Base-by-base conservation (phyloP, 2,113 vertebrate species). In the Odobenus rosmarus region DNA sequence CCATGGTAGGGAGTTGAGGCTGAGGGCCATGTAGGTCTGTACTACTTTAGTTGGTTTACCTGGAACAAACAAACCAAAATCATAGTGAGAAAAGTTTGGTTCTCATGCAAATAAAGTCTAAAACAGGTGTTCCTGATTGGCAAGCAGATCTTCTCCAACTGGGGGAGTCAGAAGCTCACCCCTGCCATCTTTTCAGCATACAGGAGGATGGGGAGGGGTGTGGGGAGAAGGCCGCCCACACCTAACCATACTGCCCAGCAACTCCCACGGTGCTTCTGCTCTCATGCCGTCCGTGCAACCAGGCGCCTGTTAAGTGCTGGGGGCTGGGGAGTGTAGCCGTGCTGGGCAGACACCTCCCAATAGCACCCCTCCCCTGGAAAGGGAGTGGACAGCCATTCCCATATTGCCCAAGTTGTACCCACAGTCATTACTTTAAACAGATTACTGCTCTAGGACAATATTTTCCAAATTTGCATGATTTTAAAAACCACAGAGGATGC, bases 141-240 rank as follows among this genome's bases (percentile, higher is more conserved):
- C 36, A 67, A 51, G 18, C 28, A n/a, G 49, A 53, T 76, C 69
- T 33, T 80, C 61, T 33, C 84, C 19, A 33, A 57, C 7, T 4
- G 26, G 7, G 26, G 24, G 15, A 79, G 42, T n/a, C 24, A 10
- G 33, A 64, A 83, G 5, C 24, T 77, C n/a, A 28, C 24, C 14
- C 51, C 49, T 13, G n/a, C 31, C 4, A 0, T 49, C 79, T 23
- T 64, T 88, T 49, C 55, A 14, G 9, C 36, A 71, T 39, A 49
- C 31, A 10, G 26, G 3, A 64, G 0, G 3, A 23, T 36, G 31
- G 24, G 16, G 49, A 28, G 21, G 9, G 16, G 21, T 21, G 7
- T 24, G 31, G 2, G 31, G 16, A 15, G 14, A 23, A 21, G 4
- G 1, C 3, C 3, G 0, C 36, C 76, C 1, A 1, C 7, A 12